phyloP scores from a whole-genome alignment of 2,797 vertebrate species.

The Adrianichthys oophorus region DNA sequence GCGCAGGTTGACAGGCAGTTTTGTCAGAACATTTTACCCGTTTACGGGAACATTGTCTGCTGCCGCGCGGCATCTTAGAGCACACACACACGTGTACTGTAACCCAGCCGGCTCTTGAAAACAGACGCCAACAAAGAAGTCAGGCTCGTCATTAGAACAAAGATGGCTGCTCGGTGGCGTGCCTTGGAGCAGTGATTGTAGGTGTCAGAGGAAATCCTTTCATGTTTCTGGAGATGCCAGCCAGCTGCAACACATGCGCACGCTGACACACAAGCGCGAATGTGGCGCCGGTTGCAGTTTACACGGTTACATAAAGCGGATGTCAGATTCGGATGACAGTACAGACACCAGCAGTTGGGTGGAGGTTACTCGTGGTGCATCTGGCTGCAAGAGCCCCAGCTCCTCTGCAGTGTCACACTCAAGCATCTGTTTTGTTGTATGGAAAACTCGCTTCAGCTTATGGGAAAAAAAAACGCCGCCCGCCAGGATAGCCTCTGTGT shows the following conservation, averaged over 20 bases:
- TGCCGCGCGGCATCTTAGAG: slow-evolving; percentile 47
- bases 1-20: slow-evolving; percentile 55
- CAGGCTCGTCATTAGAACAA: slow-evolving; percentile 74
- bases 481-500: slow-evolving; percentile 30
- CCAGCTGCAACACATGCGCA: slow-evolving; percentile 54
- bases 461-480: slow-evolving; percentile 57
- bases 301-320: slow-evolving; percentile 81
- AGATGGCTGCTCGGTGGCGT: slow-evolving; percentile 73
- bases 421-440: slow-evolving; percentile 77
- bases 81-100: slow-evolving; percentile 54
- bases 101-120: slow-evolving; percentile 72
- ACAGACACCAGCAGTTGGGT: slow-evolving; percentile 70
- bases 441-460: slow-evolving; percentile 68
- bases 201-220: slow-evolving; percentile 73
- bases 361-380: slow-evolving; percentile 44
- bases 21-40: slow-evolving; percentile 36
- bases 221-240: slow-evolving; percentile 72
- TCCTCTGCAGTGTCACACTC: slow-evolving; percentile 69
- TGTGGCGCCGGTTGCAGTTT: slow-evolving; percentile 49
- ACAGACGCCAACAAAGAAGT: slow-evolving; percentile 72
- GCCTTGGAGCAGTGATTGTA: slow-evolving; percentile 79
- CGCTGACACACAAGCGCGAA: slow-evolving; percentile 32
- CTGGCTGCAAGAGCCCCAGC: slow-evolving; percentile 64
- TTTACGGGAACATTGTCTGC: slow-evolving; percentile 56
- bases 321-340: slow-evolving; percentile 81